phyloP scores from a whole-genome alignment of 2,113 vertebrate species.

The Otocyon megalotis region DNA sequence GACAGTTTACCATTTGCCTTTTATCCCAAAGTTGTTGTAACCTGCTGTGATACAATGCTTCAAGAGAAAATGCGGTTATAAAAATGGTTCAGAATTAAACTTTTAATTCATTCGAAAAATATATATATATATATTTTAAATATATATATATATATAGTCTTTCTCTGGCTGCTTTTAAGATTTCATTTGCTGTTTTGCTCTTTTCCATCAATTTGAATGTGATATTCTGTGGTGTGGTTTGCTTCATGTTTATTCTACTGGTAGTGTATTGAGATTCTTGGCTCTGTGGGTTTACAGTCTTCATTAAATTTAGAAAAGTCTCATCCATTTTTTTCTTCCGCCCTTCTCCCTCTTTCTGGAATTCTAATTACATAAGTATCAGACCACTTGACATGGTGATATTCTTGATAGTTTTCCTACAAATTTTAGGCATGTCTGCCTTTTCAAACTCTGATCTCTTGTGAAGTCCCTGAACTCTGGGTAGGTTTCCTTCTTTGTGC shows the following conservation, averaged over 20 bases:
- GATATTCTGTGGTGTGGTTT: neutral
- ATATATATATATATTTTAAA: neutral
- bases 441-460: neutral
- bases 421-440: neutral
- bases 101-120: constrained; percentile 93
- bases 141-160: neutral
- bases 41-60: constrained; percentile 97
- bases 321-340: neutral
- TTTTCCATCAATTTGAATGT: neutral
- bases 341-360: neutral
- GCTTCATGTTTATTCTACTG: neutral
- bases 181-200: constrained; percentile 33
- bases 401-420: neutral
- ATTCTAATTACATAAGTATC: neutral
- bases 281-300: neutral
- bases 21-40: constrained; percentile 98
- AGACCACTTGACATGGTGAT: neutral
- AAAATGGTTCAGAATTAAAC: constrained; percentile 99
- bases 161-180: neutral
- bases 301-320: constrained; percentile 9
- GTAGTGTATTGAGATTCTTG: neutral
- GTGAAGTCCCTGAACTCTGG: neutral
- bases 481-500: neutral
- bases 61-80: constrained; percentile 94
- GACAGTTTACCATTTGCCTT: constrained; percentile 94